A percentile compares a stretch with the other conserved stretches of the same genome.
Evolutionary conservation across 2,113 vertebrate species (phyloP).

Genomic region (Talpa occidentalis): DNA sequence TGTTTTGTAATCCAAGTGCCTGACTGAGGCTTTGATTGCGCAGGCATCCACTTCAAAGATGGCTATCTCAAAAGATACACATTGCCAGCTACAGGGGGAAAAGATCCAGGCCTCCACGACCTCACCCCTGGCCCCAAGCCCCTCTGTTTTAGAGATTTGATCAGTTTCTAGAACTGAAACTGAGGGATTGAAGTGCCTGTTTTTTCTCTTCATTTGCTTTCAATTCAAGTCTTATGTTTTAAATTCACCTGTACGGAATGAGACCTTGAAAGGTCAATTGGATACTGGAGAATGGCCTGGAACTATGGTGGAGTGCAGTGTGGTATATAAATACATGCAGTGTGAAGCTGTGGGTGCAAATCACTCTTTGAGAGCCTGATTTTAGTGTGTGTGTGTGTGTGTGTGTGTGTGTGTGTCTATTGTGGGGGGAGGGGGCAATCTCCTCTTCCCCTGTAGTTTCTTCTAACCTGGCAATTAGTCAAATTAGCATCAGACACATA

Average conservation of each 20-base stretch:
- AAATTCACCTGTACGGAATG: neutral
- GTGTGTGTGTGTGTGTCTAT: no score
- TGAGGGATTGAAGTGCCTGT: neutral
- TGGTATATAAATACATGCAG: no score
- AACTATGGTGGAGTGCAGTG: no score
- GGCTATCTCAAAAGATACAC: no score
- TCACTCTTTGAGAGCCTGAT: neutral
- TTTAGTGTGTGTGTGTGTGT: neutral
- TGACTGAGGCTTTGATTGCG: no score
- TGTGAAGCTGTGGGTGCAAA: neutral
- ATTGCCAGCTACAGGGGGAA: no score
- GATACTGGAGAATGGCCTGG: no score
- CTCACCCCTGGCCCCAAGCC: neutral
- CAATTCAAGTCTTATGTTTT: neutral
- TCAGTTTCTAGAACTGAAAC: neutral
- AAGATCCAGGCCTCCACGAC: no score
- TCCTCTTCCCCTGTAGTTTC: no score
- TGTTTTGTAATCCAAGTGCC: neutral
- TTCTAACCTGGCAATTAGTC: neutral
- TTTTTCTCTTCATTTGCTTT: neutral
- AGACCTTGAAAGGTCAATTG: neutral
- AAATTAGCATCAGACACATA: neutral
- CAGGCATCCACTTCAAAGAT: neutral
- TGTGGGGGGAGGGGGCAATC: no score
- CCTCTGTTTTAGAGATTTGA: neutral